Percentiles rank a stretch among this genome's conserved stretches.
Conservation (phyloP, 2,888 invertebrate genomes). For the Hirtodrosophila histrioides region DNA sequence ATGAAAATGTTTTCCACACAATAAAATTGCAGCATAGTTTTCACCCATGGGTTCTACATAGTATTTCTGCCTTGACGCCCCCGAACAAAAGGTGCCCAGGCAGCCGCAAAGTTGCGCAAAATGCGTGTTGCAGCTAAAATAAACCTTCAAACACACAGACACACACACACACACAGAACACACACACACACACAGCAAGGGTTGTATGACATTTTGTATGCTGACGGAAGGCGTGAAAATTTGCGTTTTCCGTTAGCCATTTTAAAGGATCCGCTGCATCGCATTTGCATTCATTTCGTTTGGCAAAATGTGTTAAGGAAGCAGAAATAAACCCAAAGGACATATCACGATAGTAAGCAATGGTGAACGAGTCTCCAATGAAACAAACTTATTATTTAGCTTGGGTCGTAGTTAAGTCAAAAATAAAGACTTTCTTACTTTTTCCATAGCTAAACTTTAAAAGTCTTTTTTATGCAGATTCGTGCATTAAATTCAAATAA, state of each 20-base stretch:
- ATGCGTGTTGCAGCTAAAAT: conserved; percentile 37
- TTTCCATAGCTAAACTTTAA: too few species aligned
- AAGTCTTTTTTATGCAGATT: too few species aligned
- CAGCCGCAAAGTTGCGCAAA: conserved; percentile 38
- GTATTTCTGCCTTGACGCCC: conserved; percentile 49
- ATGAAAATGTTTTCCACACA: conserved; percentile 62
- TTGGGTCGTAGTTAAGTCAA: too few species aligned
- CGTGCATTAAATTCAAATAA: too few species aligned
- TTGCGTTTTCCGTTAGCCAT: conserved; percentile 38
- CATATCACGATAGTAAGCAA: too few species aligned
- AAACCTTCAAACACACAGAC: conserved; percentile 17
- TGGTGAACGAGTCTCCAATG: too few species aligned
- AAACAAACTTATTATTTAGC: too few species aligned
- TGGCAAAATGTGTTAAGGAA: conserved; percentile 16
- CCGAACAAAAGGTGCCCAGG: conserved; percentile 58
- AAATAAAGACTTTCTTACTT: too few species aligned
- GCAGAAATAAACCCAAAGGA: too few species aligned
- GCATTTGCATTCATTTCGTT: conserved; percentile 43
- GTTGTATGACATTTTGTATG: conserved; percentile 15
- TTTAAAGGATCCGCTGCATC: conserved; percentile 21
- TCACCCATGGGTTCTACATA: conserved; percentile 19
- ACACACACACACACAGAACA: background rate
- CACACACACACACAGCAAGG: conserved; percentile 3
- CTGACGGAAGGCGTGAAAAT: conserved; percentile 32
- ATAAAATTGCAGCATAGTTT: conserved; percentile 56